These are phyloP conservation scores for Siphlonurus alternatus DNA, from an alignment of 2,888 invertebrate genomes.

Conservation along the genomic window DNA sequence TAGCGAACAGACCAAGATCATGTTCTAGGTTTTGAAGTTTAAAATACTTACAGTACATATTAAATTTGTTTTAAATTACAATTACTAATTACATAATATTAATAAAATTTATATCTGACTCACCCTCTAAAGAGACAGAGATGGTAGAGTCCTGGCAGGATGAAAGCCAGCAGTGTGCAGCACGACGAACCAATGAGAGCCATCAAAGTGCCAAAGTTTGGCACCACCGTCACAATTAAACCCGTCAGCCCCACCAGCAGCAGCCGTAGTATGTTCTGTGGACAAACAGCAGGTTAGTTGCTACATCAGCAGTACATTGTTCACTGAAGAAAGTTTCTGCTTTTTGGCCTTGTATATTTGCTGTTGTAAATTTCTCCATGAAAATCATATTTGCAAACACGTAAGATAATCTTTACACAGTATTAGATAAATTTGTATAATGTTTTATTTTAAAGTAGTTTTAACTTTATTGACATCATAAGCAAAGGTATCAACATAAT, in stretches of 20 bases:
- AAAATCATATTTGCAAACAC: too few species aligned
- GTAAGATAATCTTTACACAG: too few species aligned
- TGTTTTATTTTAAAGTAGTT: too few species aligned
- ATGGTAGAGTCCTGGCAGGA: conserved; percentile 27
- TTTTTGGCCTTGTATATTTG: background rate
- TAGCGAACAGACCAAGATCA: too few species aligned
- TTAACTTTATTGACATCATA: too few species aligned
- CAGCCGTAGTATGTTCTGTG: conserved; percentile 23
- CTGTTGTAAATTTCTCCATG: background rate
- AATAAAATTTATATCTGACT: too few species aligned
- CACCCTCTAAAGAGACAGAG: conserved; percentile 23
- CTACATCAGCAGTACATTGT: background rate
- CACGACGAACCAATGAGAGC: conserved; percentile 28
- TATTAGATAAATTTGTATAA: too few species aligned
- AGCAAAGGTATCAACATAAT: too few species aligned
- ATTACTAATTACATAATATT: too few species aligned
- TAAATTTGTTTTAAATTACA: too few species aligned
- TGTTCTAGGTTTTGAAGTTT: too few species aligned
- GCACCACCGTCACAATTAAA: conserved; percentile 24
- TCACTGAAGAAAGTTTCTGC: background rate
- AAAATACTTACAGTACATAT: too few species aligned
- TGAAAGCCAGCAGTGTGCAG: conserved; percentile 28
- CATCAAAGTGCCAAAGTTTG: conserved; percentile 28
- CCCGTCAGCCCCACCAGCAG: conserved; percentile 25
- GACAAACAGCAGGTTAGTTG: background rate